Conservation (phyloP, 1,140 invertebrate species). For the Drosophila subpulchrella region DNA sequence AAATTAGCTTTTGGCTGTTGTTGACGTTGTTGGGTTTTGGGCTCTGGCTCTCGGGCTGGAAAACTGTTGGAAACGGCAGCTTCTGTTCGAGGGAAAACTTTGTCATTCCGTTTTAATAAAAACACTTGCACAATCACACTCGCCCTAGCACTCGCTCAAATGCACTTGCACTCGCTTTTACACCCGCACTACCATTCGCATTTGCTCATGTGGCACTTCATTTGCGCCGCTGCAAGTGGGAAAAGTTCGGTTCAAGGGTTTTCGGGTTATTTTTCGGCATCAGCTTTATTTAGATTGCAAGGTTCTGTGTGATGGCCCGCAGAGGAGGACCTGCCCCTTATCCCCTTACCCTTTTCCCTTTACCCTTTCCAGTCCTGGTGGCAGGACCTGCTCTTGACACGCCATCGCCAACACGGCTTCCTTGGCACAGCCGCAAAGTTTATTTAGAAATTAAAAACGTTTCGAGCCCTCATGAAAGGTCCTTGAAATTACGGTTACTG, state of each 20-base stretch:
- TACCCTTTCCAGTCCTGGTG: neutral
- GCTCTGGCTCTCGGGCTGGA: conserved; percentile 22
- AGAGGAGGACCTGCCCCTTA: neutral
- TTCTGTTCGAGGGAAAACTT: conserved; percentile 70
- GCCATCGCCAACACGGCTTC: conserved; percentile 25
- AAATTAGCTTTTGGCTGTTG: conserved; percentile 82
- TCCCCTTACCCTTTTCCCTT: neutral
- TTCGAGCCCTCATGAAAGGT: conserved; percentile 1
- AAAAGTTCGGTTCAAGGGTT: conserved; percentile 75
- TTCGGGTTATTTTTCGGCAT: conserved; percentile 50
- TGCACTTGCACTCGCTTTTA: conserved; percentile 43
- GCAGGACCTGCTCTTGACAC: conserved; percentile 64
- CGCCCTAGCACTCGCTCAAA: conserved; percentile 37
- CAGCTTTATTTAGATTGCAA: conserved; percentile 53
- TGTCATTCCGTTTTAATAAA: conserved; percentile 82
- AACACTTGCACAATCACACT: conserved; percentile 72
- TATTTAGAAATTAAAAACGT: conserved; percentile 78
- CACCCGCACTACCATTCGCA: conserved; percentile 30
- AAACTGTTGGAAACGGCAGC: conserved; percentile 22
- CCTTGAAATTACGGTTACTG: conserved; percentile 10
- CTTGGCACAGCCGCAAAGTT: conserved; percentile 59
- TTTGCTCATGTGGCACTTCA: conserved; percentile 70
- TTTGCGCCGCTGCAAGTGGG: conserved; percentile 61
- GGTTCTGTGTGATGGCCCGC: conserved; percentile 10
- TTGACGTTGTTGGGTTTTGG: conserved; percentile 72